Evolutionary conservation across 2,888 invertebrate genomes (phyloP).

Genomic region (Julus scanicus): DNA sequence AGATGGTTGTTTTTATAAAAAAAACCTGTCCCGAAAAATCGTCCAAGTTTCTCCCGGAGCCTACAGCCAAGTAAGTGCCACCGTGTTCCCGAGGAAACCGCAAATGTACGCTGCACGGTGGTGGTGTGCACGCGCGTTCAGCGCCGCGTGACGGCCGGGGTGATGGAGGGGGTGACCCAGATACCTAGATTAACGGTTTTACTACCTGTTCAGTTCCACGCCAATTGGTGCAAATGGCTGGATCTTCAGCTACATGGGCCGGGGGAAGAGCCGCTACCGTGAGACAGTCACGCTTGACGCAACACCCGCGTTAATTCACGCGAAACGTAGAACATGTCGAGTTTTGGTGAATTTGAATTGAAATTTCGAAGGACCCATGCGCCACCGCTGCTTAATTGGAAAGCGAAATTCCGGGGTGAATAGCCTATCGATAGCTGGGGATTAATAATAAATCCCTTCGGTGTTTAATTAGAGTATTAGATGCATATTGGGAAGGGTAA

Average conservation of each 20-base stretch:
- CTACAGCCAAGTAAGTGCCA: not conserved
- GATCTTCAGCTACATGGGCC: not conserved
- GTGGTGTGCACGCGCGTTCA: not conserved
- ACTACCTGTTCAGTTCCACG: conserved; percentile 35
- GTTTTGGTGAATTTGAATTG: not conserved
- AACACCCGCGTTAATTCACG: not conserved
- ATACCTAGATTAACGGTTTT: conserved; percentile 34
- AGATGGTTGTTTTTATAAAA: not conserved
- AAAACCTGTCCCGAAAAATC: not conserved
- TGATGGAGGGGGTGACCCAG: conserved; percentile 14
- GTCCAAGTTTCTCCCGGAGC: not conserved
- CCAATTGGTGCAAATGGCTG: conserved; percentile 29
- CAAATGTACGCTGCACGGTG: not conserved
- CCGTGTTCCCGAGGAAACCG: not conserved
- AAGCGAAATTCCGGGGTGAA: not conserved
- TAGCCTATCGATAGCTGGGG: too few species aligned
- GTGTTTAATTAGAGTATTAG: too few species aligned
- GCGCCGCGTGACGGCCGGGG: conserved; percentile 26
- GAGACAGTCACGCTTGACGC: not conserved
- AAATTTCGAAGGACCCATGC: not conserved
- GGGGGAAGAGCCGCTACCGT: conserved; percentile 31
- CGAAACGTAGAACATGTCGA: not conserved
- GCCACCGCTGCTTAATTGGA: not conserved
- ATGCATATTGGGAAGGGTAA: too few species aligned
- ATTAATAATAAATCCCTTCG: too few species aligned